Evolutionary conservation across 2,888 invertebrate genomes (phyloP), one percentile per base, ranked within the genome.

Genomic region (Ormyrus pomaceus): DNA sequence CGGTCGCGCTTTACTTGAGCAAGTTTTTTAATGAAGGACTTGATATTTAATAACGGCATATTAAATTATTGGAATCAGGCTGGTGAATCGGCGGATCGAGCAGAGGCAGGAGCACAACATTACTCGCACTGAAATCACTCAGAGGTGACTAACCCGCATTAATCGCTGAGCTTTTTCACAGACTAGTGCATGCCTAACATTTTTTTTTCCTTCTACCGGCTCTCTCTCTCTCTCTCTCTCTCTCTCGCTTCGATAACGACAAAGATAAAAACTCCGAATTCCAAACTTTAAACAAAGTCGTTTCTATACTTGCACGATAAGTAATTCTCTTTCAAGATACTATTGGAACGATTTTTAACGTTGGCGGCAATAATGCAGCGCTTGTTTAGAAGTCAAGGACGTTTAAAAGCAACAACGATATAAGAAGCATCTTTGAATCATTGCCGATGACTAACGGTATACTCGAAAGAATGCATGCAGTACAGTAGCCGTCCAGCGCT

Each of bases 1-100:
- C 66, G 10, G 53, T 13, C 11, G 51, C 2, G 45, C 19, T 19
- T 6, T 46, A 19, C 53, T 69, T 45, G 19, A 71, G 56, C 13
- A 58, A 11, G 9, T 62, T 70, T 50, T 64, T n/a, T 13, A 65
- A 66, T 46, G 46, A 56, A 56, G 50, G 48, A 34, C 10, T 75
- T 64, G 66, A 77, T 61, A 51, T 71, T 73, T 66, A 77, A 73
- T 77, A 83, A 83, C 82, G 80, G 83, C 81, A 75, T 34, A 34
- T 4, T 83, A 73, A 83, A 84, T 88, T 86, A 84, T 86, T 85
- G 79, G 85, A 86, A 86, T 86, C 91, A 94, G 94, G 92, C 92
- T 94, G 92, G 93, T 94, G 92, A 94, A 93, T 91, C 93, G 94
- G 88, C 92, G 94, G 90, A 93, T 94, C 91, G 93, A 93, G 91